These are phyloP conservation scores for Zophobas atratus DNA, from an alignment of 1,140 invertebrate genomes.

Conservation along the genomic window DNA sequence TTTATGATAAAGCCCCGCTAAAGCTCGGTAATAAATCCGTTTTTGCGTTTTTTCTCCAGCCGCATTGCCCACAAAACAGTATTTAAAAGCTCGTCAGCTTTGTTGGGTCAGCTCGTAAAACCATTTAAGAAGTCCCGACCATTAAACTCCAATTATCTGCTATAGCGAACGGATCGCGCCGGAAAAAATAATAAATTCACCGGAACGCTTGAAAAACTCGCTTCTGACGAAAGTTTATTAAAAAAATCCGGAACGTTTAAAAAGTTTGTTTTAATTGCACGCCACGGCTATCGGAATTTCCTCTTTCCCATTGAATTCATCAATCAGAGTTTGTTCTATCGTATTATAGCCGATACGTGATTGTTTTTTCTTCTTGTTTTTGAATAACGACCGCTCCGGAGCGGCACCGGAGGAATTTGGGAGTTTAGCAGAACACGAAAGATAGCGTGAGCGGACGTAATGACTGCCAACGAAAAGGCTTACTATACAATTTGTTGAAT, in stretches of 20 bases:
- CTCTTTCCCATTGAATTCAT: slow-evolving; percentile 28
- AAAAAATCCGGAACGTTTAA: slow-evolving; percentile 16
- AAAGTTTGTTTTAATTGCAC: slow-evolving; percentile 36
- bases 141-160: slow-evolving; percentile 42
- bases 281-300: slow-evolving; percentile 15
- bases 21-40: slow-evolving; percentile 41
- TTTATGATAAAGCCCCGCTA: slow-evolving; percentile 36
- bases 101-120: slow-evolving; percentile 42
- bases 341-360: slow-evolving; percentile 23
- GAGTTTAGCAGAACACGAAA: slow-evolving; percentile 21
- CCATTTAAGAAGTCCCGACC: slow-evolving; percentile 38
- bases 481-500: slow-evolving; percentile 40
- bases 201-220: neutral
- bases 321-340: slow-evolving; percentile 32
- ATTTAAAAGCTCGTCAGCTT: slow-evolving; percentile 43
- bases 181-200: slow-evolving; percentile 29
- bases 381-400: slow-evolving; percentile 10
- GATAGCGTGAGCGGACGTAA: slow-evolving; percentile 31
- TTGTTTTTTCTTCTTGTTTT: slow-evolving; percentile 16
- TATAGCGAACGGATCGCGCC: slow-evolving; percentile 26
- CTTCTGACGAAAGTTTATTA: slow-evolving; percentile 1
- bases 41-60: slow-evolving; percentile 29
- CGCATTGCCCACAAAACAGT: slow-evolving; percentile 33
- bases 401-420: neutral
- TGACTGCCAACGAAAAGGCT: slow-evolving; percentile 32